Conservation (phyloP, 2,113 vertebrate genomes). For the Odontophorus gujanensis region DNA sequence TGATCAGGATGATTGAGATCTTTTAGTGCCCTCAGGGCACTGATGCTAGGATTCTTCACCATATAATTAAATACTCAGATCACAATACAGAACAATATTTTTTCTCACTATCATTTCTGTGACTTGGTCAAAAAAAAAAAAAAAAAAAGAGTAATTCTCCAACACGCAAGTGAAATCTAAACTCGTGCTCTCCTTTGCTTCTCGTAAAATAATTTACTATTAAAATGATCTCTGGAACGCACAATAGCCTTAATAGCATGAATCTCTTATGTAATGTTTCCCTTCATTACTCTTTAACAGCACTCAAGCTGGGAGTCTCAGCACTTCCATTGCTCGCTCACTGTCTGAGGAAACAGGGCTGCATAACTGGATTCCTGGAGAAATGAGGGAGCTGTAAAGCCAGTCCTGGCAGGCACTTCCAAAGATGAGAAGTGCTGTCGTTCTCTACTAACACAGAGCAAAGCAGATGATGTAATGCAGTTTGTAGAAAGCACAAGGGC, state of each 20-base stretch:
- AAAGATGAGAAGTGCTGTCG: not conserved
- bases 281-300: slow-evolving; percentile 47
- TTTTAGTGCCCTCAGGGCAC: not conserved
- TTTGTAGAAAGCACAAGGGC: not conserved
- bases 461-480: not conserved
- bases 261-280: slow-evolving; percentile 58
- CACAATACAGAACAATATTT: not conserved
- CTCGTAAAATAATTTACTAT: slow-evolving; percentile 19
- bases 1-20: not conserved
- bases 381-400: slow-evolving; percentile 35
- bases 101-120: not conserved
- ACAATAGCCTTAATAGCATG: slow-evolving; percentile 28
- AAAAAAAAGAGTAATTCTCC: not conserved
- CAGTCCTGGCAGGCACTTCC: not conserved
- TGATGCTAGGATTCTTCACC: not conserved
- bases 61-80: not conserved
- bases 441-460: not conserved
- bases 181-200: not conserved
- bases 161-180: slow-evolving; percentile 20
- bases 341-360: slow-evolving; percentile 14
- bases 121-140: not conserved
- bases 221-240: slow-evolving; percentile 52
- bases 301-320: slow-evolving; percentile 49
- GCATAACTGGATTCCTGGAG: slow-evolving; percentile 3
- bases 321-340: not conserved